Evolutionary conservation across 1,140 invertebrate species (phyloP), one percentile per base, ranked within the genome.

Genomic region (Antheraea pernyi): DNA sequence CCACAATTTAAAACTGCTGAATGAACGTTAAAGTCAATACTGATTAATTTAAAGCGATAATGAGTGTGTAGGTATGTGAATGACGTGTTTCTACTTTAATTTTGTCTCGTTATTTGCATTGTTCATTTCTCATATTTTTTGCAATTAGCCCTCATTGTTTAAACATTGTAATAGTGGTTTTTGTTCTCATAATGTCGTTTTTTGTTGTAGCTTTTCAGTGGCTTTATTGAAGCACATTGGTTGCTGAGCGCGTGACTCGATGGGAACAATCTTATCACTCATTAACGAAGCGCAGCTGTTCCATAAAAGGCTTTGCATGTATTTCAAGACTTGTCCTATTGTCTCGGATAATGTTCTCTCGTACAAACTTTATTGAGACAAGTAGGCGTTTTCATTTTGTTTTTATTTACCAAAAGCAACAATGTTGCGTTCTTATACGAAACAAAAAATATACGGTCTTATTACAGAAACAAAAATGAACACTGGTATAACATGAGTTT

Each of bases 221-320:
- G 16, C 7, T 16, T 53, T 53, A 16, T 53, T 13, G 7, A 53
- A 53, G 46, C 13, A 16, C 16, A 53, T 16, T 53, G 46, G 16
- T 6, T 13, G 46, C 46, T 11, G 46, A 53, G 16, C 46, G 46
- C 46, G 46, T 53, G 46, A 16, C 46, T 53, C 13, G 46, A 53
- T 53, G 46, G 46, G 46, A 53, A 53, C 46, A 53, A 53, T 53
- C 46, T 53, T 53, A 53, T 53, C 46, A 53, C 46, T 53, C 46
- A 53, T 53, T 53, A 53, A 53, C 46, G 46, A 53, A 53, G 46
- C 1, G 46, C 46, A 53, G 46, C 46, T 53, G 46, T 53, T 53
- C 46, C 46, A 53, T 53, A 53, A 53, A 53, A 53, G 46, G 46
- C 46, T 53, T 53, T 53, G 46, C 46, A 16, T 53, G 46, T 53